Conservation (phyloP, 2,113 vertebrate species). For the Pithys albifrons region DNA sequence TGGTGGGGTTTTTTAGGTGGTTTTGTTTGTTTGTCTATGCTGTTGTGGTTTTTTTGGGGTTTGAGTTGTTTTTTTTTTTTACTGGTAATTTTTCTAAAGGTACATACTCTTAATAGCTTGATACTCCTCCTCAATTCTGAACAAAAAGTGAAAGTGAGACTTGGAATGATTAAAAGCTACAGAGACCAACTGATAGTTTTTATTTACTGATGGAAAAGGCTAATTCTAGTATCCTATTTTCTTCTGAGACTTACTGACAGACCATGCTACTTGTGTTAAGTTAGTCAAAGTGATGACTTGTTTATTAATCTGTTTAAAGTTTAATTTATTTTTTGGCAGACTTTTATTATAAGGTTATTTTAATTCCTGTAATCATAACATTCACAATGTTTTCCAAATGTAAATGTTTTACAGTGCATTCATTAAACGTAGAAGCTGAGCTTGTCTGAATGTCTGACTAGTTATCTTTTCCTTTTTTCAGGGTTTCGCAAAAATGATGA, state of each 20-base stretch:
- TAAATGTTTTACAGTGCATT: neutral
- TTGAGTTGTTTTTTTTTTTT: neutral
- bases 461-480: constrained; percentile 68
- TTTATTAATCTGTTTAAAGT: neutral
- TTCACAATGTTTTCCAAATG: neutral
- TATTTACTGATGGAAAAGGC: neutral
- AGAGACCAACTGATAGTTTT: neutral
- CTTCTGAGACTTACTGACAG: neutral
- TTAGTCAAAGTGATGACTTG: neutral
- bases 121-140: neutral
- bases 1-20: neutral
- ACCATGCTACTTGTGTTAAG: neutral
- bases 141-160: neutral
- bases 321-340: neutral
- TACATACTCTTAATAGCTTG: neutral
- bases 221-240: neutral
- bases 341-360: neutral
- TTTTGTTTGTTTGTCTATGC: neutral
- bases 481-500: constrained; percentile 98
- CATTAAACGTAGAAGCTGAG: neutral
- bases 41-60: neutral
- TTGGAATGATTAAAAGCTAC: neutral
- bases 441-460: neutral
- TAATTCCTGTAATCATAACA: neutral
- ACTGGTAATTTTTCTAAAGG: neutral